phyloP scores from a whole-genome alignment of 1,140 invertebrate species.

The Heliconius melpomene region DNA sequence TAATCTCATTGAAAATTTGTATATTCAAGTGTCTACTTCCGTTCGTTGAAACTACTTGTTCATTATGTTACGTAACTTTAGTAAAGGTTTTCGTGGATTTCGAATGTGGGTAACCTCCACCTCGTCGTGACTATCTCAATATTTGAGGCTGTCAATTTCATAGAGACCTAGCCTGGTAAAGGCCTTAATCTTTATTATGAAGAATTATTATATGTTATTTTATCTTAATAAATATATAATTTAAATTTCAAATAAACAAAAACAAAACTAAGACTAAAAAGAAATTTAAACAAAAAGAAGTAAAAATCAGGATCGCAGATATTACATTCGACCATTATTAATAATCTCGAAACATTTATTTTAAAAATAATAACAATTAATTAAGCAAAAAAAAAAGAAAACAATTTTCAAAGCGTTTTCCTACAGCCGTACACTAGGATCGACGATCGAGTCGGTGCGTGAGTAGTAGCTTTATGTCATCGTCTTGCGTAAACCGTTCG shows the following conservation, averaged over 20 bases:
- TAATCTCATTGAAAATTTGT: conserved; percentile 31
- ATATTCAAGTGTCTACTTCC: conserved; percentile 17
- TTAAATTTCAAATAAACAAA: no score
- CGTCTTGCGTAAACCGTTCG: conserved; percentile 21
- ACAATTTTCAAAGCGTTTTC: background rate
- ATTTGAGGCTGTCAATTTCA: background rate
- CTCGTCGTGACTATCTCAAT: background rate
- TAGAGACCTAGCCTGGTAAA: background rate
- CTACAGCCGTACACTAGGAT: background rate
- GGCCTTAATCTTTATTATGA: background rate
- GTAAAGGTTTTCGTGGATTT: conserved; percentile 17
- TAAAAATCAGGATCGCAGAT: no score
- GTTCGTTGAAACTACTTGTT: conserved; percentile 17
- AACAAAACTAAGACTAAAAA: no score
- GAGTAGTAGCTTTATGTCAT: conserved; percentile 26
- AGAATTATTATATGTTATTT: no score
- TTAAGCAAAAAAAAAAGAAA: background rate
- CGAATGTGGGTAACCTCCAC: background rate
- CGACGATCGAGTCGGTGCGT: background rate
- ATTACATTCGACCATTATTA: no score
- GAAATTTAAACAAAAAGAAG: no score
- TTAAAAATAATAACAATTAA: no score
- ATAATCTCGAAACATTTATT: no score
- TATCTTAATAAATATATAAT: no score
- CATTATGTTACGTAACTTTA: conserved; percentile 9